phyloP scores from a whole-genome alignment of 1,140 invertebrate genomes.

The Ruditapes philippinarum region DNA sequence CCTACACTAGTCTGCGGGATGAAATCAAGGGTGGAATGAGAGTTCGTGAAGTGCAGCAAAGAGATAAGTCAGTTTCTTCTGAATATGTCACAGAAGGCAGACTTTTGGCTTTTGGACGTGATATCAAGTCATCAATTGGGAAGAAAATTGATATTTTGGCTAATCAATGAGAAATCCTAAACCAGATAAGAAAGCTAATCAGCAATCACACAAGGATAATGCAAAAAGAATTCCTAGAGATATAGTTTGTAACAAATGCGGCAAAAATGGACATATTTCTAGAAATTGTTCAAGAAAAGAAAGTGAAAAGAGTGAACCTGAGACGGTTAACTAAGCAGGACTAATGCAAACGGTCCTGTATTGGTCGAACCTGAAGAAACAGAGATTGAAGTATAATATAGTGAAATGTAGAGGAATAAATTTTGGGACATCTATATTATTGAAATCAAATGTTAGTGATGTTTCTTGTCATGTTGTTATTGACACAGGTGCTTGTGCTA shows the following conservation, averaged over 20 bases:
- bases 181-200: background rate
- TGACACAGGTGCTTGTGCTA: conserved; percentile 35
- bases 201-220: background rate
- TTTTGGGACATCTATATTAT: conserved; percentile 8
- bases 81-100: conserved; percentile 38
- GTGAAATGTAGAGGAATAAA: background rate
- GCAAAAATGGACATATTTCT: background rate
- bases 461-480: background rate
- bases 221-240: too few species aligned
- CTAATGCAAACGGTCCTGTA: conserved; percentile 20
- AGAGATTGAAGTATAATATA: background rate
- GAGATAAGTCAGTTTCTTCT: background rate
- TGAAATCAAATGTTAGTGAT: background rate
- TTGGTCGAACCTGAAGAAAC: conserved; percentile 2
- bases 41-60: background rate
- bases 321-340: conserved; percentile 26
- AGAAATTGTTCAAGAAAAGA: background rate
- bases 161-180: background rate
- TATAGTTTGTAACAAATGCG: background rate
- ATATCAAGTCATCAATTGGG: conserved; percentile 17
- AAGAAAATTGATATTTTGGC: conserved; percentile 40
- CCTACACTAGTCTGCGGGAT: conserved; percentile 36
- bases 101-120: conserved; percentile 6
- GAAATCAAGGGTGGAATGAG: conserved; percentile 11
- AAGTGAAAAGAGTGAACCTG: background rate